Evolutionary conservation across 2,113 vertebrate genomes (phyloP), one percentile per base, ranked within the genome.

Genomic region (Hypomesus transpacificus): DNA sequence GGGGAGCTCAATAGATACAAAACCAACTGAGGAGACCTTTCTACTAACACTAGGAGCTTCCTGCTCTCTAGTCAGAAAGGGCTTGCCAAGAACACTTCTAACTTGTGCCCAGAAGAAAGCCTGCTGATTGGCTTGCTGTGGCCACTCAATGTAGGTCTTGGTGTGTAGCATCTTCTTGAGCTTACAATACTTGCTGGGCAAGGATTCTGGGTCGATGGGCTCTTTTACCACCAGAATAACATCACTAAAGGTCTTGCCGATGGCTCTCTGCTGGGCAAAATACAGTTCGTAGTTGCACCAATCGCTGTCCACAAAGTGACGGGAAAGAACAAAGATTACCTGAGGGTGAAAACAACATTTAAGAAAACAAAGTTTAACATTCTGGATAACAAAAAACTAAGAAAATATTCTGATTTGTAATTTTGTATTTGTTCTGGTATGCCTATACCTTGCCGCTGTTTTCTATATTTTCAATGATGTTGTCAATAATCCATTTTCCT

Each of bases 261-360:
- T 90, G 0, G 93, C 88, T 51, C 93, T 88, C 76, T 95, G 94
- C 79, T 95, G 94, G 56, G 94, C 90, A 8, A 95, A 95, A 88
- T 94, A 95, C 31, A 95, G 90, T 82, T 95, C 94, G 0, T 95
- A 95, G 86, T 95, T 95, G 83, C 94, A 95, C 94, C 94, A 95
- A 56, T 95, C 93, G 2, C 94, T 95, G 87, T 95, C 92, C 0
- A 95, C 89, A 2, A 95, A 95, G 80, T 91, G 83, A 9, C 66
- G 88, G 0, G 94, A 95, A 34, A 95, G 87, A 53, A 95, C 73
- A 17, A 95, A 94, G 63, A 95, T 93, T 3, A 94, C 83, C 92
- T 93, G 53, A 50, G 60, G 60, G 78, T 56, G 18, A 61, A 73
- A 34, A 74, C 50, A 70, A 24, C 13, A 24, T 17, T 7, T 17